These are phyloP conservation scores for Aramus guarauna DNA, from an alignment of 2,113 vertebrate genomes.

Conservation along the genomic window DNA sequence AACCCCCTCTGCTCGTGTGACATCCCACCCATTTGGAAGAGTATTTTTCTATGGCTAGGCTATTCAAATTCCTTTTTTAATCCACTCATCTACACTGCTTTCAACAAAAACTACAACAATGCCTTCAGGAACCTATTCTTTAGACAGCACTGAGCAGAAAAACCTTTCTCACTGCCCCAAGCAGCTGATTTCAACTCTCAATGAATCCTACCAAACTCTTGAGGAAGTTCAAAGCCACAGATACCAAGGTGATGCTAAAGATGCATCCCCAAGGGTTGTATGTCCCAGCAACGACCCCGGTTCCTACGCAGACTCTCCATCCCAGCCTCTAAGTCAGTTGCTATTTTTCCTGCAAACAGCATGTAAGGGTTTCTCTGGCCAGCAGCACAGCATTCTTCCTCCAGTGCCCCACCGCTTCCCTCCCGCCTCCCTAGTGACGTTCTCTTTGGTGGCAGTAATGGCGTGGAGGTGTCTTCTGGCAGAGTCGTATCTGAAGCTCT, in stretches of 20 bases:
- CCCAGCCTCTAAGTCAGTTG: not conserved
- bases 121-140: slow-evolving; percentile 92
- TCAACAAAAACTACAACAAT: slow-evolving; percentile 97
- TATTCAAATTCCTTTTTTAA: slow-evolving; percentile 99
- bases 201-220: not conserved
- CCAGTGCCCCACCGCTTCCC: not conserved
- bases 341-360: not conserved
- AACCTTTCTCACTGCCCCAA: not conserved
- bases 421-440: not conserved
- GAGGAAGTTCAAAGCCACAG: not conserved
- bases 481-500: not conserved
- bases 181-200: not conserved
- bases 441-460: not conserved
- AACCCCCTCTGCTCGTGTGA: slow-evolving; percentile 88
- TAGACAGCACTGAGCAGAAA: slow-evolving; percentile 77
- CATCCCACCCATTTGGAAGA: slow-evolving; percentile 91
- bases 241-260: not conserved
- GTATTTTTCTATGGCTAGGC: slow-evolving; percentile 95
- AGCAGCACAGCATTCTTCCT: not conserved
- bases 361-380: not conserved
- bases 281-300: not conserved
- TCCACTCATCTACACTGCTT: slow-evolving; percentile 95
- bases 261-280: accelerated
- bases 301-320: not conserved
- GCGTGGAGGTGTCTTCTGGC: not conserved